Conservation (phyloP, 2,113 vertebrate genomes). For the Stomatorhinus ivindoensis region DNA sequence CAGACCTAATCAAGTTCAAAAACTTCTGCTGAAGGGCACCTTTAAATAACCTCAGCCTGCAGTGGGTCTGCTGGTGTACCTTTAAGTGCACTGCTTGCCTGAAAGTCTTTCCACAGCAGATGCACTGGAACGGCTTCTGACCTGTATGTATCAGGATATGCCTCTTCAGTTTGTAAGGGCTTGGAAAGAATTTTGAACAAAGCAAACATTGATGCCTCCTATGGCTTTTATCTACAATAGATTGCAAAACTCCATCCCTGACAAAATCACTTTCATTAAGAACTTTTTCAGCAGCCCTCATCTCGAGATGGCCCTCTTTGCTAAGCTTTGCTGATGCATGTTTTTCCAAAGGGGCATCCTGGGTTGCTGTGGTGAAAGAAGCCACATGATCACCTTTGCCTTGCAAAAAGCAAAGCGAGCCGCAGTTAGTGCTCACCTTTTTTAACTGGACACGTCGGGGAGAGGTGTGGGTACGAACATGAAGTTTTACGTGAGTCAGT, state of each 20-base stretch:
- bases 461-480: constrained; percentile 60
- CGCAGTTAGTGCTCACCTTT: background rate
- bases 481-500: constrained; percentile 69
- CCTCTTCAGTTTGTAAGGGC: constrained; percentile 67
- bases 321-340: background rate
- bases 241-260: background rate
- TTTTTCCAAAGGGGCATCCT: background rate
- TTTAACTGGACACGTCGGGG: constrained; percentile 12
- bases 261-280: constrained; percentile 14
- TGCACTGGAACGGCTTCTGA: constrained; percentile 65
- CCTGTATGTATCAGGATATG: constrained; percentile 67
- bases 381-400: background rate
- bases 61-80: constrained; percentile 49
- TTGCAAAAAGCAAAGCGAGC: background rate
- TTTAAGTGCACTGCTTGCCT: constrained; percentile 67
- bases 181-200: constrained; percentile 65
- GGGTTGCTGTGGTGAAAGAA: background rate
- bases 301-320: constrained; percentile 28
- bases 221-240: constrained; percentile 31
- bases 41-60: constrained; percentile 17
- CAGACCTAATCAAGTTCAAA: background rate
- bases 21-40: background rate
- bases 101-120: constrained; percentile 65
- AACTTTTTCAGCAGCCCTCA: background rate
- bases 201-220: constrained; percentile 57